phyloP scores from a whole-genome alignment of 2,888 invertebrate genomes.

The Caenorhabditis angaria region DNA sequence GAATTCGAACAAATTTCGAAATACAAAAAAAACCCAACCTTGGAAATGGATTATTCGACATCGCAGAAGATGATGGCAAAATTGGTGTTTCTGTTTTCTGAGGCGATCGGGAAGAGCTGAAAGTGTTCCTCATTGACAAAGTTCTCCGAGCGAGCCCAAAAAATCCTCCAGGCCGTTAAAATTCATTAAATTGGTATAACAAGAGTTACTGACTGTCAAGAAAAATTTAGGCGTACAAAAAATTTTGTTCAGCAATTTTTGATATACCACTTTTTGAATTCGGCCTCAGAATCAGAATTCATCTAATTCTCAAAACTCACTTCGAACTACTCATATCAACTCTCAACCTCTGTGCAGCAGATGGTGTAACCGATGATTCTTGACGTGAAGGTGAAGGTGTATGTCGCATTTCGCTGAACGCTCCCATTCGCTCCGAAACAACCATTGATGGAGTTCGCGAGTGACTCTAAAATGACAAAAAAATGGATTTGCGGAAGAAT shows the following conservation, averaged over 20 bases:
- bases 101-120: slow-evolving; percentile 19
- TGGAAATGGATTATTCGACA: slow-evolving; percentile 34
- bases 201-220: too few species aligned
- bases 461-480: background rate
- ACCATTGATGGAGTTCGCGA: slow-evolving; percentile 24
- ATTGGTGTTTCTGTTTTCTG: slow-evolving; percentile 37
- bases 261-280: too few species aligned
- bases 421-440: slow-evolving; percentile 51
- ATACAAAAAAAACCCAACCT: slow-evolving; percentile 8
- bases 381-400: slow-evolving; percentile 24
- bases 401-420: slow-evolving; percentile 48
- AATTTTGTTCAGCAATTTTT: too few species aligned
- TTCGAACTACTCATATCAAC: slow-evolving; percentile 46
- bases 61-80: slow-evolving; percentile 28
- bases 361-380: slow-evolving; percentile 8
- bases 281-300: slow-evolving; percentile 7
- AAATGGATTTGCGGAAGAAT: too few species aligned
- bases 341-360: slow-evolving; percentile 25
- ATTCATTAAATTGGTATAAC: too few species aligned
- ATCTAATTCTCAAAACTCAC: background rate
- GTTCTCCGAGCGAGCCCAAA: too few species aligned
- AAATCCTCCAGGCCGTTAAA: too few species aligned
- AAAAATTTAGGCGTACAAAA: too few species aligned
- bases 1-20: background rate
- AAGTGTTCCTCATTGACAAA: background rate